phyloP scores from a whole-genome alignment of 2,113 vertebrate species.

The Malurus alboscapulatus region DNA sequence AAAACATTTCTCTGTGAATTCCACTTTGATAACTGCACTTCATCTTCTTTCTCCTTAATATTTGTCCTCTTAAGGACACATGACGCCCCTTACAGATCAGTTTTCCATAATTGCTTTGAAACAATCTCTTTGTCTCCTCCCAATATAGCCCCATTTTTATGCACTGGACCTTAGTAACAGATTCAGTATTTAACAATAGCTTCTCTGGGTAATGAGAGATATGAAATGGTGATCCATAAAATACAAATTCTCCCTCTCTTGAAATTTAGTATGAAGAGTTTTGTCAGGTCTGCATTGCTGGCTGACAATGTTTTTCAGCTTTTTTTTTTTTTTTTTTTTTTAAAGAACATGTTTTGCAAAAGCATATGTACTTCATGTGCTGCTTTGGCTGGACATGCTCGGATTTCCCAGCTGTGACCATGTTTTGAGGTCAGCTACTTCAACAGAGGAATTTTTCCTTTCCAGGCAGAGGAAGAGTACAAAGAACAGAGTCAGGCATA shows the following conservation, averaged over 20 bases:
- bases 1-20: neutral
- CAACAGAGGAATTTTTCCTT: constrained; percentile 20
- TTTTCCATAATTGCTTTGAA: neutral
- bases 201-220: neutral
- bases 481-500: constrained; percentile 34
- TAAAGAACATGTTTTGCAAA: neutral
- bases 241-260: neutral
- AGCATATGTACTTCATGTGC: neutral
- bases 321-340: constrained; percentile 24
- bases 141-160: rapidly evolving
- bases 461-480: constrained; percentile 9
- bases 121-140: neutral
- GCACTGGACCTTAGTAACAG: neutral
- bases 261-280: neutral
- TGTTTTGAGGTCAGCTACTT: constrained; percentile 36
- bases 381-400: neutral
- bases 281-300: neutral
- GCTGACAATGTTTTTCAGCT: neutral
- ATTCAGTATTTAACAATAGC: neutral
- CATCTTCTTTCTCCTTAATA: neutral
- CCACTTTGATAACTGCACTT: neutral
- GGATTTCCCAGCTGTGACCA: neutral
- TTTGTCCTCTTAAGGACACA: neutral
- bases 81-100: neutral
- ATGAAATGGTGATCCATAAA: neutral